These are phyloP conservation scores for Empidonax alnorum DNA, from an alignment of 2,113 vertebrate genomes.

Conservation along the genomic window DNA sequence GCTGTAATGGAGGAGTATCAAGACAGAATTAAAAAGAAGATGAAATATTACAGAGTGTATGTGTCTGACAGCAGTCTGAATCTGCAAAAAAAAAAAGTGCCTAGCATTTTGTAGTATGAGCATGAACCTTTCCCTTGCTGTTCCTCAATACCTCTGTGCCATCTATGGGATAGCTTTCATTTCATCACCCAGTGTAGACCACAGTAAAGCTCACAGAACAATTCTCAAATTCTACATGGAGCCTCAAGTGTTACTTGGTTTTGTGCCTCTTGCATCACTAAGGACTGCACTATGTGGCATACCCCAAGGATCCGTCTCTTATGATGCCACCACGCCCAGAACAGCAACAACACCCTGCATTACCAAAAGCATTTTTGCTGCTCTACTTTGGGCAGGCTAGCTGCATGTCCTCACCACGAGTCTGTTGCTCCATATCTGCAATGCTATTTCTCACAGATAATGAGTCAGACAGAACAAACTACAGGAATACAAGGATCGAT, in stretches of 20 bases:
- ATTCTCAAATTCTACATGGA: background rate
- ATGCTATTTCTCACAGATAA: background rate
- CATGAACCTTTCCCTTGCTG: background rate
- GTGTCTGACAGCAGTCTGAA: background rate
- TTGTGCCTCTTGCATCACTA: background rate
- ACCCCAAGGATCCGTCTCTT: background rate
- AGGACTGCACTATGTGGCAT: background rate
- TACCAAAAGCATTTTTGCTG: background rate
- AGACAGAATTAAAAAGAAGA: background rate
- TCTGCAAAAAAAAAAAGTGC: background rate
- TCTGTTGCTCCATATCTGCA: background rate
- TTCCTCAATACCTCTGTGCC: background rate
- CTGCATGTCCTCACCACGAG: background rate
- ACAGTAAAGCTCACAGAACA: background rate
- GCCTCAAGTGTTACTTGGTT: background rate
- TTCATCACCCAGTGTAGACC: background rate
- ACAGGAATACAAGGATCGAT: background rate
- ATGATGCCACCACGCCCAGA: background rate
- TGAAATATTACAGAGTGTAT: background rate
- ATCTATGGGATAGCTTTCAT: background rate
- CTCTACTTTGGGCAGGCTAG: background rate
- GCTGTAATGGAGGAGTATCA: background rate
- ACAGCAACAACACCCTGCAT: accelerated
- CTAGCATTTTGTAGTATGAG: background rate
- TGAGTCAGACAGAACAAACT: background rate